Percentiles rank a stretch among this genome's conserved stretches.
Conservation (phyloP, 2,888 invertebrate genomes). For the Tachina grossa region DNA sequence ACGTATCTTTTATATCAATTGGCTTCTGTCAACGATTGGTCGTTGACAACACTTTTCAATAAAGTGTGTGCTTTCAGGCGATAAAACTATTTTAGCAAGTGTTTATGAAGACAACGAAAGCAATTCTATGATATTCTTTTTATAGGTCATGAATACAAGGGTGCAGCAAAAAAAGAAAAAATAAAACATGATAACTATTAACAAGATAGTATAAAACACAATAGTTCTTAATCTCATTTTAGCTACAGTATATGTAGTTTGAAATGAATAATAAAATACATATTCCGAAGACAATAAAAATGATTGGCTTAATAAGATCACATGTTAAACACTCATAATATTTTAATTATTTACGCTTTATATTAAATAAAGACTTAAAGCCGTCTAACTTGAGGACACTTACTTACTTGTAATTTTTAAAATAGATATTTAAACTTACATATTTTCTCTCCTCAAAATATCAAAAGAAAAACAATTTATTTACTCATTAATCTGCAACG, state of each 20-base stretch:
- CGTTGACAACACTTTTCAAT: conserved; percentile 54
- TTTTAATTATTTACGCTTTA: too few species aligned
- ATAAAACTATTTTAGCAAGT: conserved; percentile 64
- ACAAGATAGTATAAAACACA: background rate
- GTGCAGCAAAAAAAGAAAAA: background rate
- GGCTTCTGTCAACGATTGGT: conserved; percentile 61
- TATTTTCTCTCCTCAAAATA: background rate
- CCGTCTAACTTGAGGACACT: background rate
- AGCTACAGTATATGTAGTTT: too few species aligned
- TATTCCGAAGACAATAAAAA: too few species aligned
- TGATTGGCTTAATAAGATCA: too few species aligned
- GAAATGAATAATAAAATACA: too few species aligned
- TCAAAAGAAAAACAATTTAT: conserved; percentile 1
- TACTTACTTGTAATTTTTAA: background rate
- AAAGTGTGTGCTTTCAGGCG: conserved; percentile 55
- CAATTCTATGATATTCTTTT: conserved; percentile 27
- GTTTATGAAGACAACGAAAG: conserved; percentile 55
- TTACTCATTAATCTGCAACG: conserved; percentile 60
- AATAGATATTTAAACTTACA: conserved; percentile 9
- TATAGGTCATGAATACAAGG: conserved; percentile 28
- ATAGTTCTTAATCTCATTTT: too few species aligned
- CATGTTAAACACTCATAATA: too few species aligned
- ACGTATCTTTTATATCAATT: conserved; percentile 56
- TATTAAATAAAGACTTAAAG: background rate
- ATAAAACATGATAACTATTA: background rate